These are phyloP conservation scores for Vollenhovia emeryi DNA, from an alignment of 1,140 invertebrate species.

Conservation along the genomic window DNA sequence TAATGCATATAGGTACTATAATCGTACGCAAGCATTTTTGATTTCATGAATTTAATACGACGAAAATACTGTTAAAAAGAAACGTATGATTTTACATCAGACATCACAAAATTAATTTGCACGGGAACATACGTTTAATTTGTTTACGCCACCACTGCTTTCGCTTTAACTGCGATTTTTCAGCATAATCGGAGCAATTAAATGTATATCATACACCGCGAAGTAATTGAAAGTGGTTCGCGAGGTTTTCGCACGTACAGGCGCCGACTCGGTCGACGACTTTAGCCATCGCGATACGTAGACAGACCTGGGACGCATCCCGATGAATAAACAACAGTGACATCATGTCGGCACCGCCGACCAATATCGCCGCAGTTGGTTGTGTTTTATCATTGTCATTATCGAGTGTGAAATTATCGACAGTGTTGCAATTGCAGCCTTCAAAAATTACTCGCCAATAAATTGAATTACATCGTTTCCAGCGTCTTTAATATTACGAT, in stretches of 20 bases:
- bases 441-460: not conserved
- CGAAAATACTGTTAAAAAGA: not conserved
- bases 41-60: no score
- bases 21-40: no score
- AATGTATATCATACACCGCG: not conserved
- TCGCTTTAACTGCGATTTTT: not conserved
- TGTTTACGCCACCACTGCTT: not conserved
- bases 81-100: not conserved
- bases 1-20: no score
- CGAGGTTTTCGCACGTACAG: not conserved
- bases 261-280: not conserved
- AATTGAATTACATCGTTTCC: not conserved
- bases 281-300: not conserved
- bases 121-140: not conserved
- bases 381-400: conserved; percentile 2
- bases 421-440: not conserved
- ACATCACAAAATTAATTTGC: not conserved
- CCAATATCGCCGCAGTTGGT: not conserved
- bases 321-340: conserved; percentile 19
- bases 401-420: not conserved
- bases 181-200: not conserved
- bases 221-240: not conserved
- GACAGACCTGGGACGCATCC: not conserved
- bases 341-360: not conserved
- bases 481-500: conserved; percentile 11